Conservation (phyloP, 2,888 invertebrate species). For the Ctenicera cuprea region DNA sequence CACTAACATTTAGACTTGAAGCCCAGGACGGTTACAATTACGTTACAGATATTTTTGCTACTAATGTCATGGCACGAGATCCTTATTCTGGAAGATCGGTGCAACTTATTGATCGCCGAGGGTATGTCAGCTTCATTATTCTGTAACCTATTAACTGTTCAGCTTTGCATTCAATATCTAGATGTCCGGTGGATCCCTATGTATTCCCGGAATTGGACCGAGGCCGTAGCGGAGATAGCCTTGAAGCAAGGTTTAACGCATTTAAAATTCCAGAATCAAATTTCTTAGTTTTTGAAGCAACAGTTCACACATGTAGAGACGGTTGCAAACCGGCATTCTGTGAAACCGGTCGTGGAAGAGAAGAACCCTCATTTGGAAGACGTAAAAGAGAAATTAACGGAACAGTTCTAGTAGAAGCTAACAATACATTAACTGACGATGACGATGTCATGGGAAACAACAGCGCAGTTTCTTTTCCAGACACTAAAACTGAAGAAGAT, state of each 20-base stretch:
- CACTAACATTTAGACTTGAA: constrained; percentile 91
- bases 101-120: constrained; percentile 91
- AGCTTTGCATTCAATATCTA: constrained; percentile 64
- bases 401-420: constrained; percentile 59
- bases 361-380: constrained; percentile 88
- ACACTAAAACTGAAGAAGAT: constrained; percentile 72
- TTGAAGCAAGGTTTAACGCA: constrained; percentile 94
- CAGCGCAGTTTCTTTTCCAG: constrained; percentile 69
- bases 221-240: constrained; percentile 88
- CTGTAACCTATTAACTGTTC: not conserved
- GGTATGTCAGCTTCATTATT: constrained; percentile 75
- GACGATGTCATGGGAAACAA: constrained; percentile 64
- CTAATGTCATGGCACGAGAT: constrained; percentile 93
- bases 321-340: constrained; percentile 95
- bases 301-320: constrained; percentile 90
- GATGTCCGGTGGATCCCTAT: constrained; percentile 93
- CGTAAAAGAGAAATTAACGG: constrained; percentile 76
- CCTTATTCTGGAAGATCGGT: constrained; percentile 94
- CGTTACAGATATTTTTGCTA: constrained; percentile 92
- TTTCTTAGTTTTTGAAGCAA: constrained; percentile 94
- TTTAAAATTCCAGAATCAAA: constrained; percentile 97
- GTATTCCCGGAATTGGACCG: constrained; percentile 94
- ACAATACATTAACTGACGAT: constrained; percentile 58
- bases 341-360: constrained; percentile 85
- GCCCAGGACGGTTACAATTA: constrained; percentile 93